A percentile compares a stretch with the other conserved stretches of the same genome.
These are phyloP conservation scores for Echinarachnius parma DNA, from an alignment of 53 echinoderm and acorn worm species.

Conservation along the genomic window DNA sequence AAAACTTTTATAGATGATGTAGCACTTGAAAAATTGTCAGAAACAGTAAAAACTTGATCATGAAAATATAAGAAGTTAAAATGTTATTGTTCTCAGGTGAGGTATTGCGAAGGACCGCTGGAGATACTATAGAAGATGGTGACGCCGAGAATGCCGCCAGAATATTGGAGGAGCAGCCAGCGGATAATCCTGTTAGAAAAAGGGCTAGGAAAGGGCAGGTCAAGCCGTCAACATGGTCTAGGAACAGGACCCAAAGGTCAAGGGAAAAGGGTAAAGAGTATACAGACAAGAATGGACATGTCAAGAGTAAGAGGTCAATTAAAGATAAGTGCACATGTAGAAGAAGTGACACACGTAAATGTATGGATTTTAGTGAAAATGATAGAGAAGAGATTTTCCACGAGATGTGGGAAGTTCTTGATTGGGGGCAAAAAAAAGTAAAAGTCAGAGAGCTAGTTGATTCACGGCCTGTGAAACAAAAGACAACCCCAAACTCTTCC, in stretches of 20 bases:
- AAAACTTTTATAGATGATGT: too few species aligned
- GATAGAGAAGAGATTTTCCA: conserved; percentile 31
- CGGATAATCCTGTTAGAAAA: not conserved
- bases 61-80: too few species aligned
- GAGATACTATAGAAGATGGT: too few species aligned
- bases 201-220: conserved; percentile 16
- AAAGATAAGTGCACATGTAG: conserved; percentile 22
- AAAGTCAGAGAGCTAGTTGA: conserved; percentile 26
- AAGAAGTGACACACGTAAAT: conserved; percentile 30
- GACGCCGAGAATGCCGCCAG: too few species aligned
- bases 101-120: too few species aligned
- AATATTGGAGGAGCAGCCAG: too few species aligned
- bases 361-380: conserved; percentile 14
- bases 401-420: conserved; percentile 28
- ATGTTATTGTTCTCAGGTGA: too few species aligned
- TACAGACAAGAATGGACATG: conserved; percentile 1
- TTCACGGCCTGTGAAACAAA: conserved; percentile 4
- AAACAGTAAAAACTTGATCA: too few species aligned
- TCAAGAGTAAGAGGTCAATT: conserved; percentile 17
- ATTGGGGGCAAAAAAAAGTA: conserved; percentile 38
- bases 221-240: not conserved
- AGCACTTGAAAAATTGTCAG: too few species aligned
- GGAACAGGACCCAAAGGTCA: conserved; percentile 2
- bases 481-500: conserved; percentile 1
- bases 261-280: conserved; percentile 37